Evolutionary conservation across 2,797 vertebrate species (phyloP).

Genomic region (Danio tinwini): DNA sequence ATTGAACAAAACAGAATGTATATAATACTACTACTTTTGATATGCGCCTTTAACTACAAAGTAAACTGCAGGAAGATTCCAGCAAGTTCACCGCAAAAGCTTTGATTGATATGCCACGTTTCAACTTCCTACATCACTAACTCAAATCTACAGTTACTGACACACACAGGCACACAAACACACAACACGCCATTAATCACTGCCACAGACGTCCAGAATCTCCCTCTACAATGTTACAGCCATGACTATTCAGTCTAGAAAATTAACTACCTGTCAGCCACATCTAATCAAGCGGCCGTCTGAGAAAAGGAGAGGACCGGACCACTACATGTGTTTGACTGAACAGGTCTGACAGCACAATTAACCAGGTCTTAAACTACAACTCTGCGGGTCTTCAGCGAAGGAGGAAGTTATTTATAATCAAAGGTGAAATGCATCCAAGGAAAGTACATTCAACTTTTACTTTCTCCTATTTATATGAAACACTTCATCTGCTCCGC

Average conservation of each 20-base stretch:
- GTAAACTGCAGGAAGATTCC: neutral
- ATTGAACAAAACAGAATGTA: too few species aligned
- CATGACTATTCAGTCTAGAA: constrained; percentile 62
- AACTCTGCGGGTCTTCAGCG: neutral
- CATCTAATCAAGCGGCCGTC: constrained; percentile 74
- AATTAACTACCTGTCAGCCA: constrained; percentile 80
- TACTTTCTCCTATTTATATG: constrained; percentile 25
- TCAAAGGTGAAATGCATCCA: constrained; percentile 35
- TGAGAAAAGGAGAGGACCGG: constrained; percentile 65
- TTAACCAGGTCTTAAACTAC: constrained; percentile 39
- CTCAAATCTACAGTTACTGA: constrained; percentile 6
- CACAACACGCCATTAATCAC: constrained; percentile 45
- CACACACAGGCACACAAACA: neutral
- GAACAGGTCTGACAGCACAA: constrained; percentile 41
- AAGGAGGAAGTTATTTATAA: constrained; percentile 26
- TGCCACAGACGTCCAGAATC: constrained; percentile 45
- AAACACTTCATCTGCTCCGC: constrained; percentile 9
- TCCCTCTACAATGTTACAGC: constrained; percentile 70
- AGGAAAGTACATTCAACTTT: constrained; percentile 27
- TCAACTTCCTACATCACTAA: neutral
- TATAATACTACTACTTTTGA: too few species aligned
- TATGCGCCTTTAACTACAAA: neutral
- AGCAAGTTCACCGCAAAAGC: neutral
- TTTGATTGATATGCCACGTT: neutral
- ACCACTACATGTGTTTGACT: constrained; percentile 12